These are phyloP conservation scores for Acromyrmex echinatior DNA, from an alignment of 1,140 invertebrate genomes.

Conservation along the genomic window DNA sequence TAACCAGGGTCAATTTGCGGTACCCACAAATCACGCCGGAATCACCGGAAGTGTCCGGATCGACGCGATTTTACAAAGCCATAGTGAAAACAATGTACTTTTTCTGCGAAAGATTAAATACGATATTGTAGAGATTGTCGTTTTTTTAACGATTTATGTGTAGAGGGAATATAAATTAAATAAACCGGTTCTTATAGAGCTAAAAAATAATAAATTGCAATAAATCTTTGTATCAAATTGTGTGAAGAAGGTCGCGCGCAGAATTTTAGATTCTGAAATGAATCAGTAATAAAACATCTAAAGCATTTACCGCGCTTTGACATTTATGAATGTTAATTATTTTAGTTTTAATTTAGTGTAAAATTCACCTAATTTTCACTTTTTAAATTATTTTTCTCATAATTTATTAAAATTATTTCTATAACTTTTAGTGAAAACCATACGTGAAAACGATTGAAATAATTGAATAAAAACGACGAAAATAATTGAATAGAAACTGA, in stretches of 20 bases:
- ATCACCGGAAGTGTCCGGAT: slow-evolving; percentile 46
- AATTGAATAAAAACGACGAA: neutral
- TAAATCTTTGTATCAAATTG: neutral
- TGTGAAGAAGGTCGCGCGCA: neutral
- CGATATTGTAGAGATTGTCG: neutral
- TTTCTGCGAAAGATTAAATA: neutral
- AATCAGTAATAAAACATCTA: neutral
- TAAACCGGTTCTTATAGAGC: too few species aligned
- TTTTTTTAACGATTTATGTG: neutral
- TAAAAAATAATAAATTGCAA: neutral
- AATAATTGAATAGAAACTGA: slow-evolving; percentile 27
- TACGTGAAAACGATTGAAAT: neutral
- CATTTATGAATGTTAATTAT: slow-evolving; percentile 6
- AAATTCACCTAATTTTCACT: too few species aligned
- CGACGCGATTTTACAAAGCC: slow-evolving; percentile 18
- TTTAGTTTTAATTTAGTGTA: neutral
- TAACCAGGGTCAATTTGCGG: slow-evolving; percentile 55
- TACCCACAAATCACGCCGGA: slow-evolving; percentile 44
- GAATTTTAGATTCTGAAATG: neutral
- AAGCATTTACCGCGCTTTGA: neutral
- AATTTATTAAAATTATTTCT: slow-evolving; percentile 6
- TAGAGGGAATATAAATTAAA: neutral
- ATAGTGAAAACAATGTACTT: neutral
- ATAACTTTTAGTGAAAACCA: neutral
- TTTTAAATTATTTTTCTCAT: neutral